Conservation (phyloP, 2,888 invertebrate species). For the Drepanosiphum platanoidis region DNA sequence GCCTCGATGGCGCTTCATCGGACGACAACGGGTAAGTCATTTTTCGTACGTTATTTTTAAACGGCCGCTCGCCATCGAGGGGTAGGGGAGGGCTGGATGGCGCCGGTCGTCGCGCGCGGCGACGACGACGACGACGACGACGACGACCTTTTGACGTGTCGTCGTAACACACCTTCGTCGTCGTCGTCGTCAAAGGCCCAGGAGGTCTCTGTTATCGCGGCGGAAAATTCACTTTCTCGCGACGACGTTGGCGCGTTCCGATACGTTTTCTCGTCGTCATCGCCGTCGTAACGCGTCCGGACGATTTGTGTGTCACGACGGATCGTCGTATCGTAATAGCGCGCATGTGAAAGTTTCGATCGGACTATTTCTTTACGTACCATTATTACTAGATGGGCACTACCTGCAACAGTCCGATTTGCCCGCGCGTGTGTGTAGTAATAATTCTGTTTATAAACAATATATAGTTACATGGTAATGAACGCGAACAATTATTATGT, state of each 20-base stretch:
- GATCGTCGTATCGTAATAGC: not conserved
- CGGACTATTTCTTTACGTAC: not conserved
- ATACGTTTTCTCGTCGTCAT: not conserved
- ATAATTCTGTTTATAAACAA: not conserved
- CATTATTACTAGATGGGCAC: no score
- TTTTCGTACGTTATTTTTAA: not conserved
- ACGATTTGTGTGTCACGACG: slow-evolving; percentile 27
- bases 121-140: no score
- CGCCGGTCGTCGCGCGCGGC: no score
- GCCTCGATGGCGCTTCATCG: not conserved
- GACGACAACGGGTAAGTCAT: not conserved
- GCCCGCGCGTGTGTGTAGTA: not conserved
- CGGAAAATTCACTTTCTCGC: slow-evolving; percentile 1
- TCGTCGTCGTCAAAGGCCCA: no score
- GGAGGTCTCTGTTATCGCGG: not conserved
- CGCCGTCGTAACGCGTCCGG: not conserved
- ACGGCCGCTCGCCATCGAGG: not conserved
- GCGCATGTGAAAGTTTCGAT: slow-evolving; percentile 48
- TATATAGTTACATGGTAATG: not conserved
- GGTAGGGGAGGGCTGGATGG: no score
- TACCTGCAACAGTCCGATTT: not conserved
- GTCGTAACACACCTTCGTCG: not conserved
- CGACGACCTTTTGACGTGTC: no score
- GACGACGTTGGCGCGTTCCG: no score
- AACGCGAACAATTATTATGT: not conserved